These are phyloP conservation scores for Pluvialis apricaria DNA, from an alignment of 2,113 vertebrate genomes.

Conservation along the genomic window DNA sequence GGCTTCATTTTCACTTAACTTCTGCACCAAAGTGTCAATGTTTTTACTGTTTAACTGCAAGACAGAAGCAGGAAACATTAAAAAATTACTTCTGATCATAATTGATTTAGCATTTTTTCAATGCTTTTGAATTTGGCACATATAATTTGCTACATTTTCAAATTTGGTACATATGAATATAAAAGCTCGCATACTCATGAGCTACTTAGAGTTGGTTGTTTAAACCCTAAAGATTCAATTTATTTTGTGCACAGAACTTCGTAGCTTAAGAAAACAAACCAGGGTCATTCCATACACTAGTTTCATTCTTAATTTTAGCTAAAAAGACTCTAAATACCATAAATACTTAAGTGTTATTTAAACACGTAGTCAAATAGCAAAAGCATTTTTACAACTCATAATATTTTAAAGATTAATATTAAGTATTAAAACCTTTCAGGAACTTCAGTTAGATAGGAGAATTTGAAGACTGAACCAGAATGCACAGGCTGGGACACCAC, in stretches of 20 bases:
- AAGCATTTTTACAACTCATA: not conserved
- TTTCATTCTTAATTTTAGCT: not conserved
- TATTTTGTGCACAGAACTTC: not conserved
- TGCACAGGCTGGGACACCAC: not conserved
- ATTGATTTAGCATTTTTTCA: not conserved
- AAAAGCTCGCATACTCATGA: not conserved
- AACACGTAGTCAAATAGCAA: not conserved
- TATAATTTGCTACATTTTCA: not conserved
- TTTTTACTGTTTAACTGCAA: slow-evolving; percentile 54
- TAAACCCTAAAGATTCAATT: not conserved
- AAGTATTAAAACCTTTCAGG: not conserved
- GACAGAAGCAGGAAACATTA: not conserved
- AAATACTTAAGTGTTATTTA: not conserved
- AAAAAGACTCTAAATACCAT: not conserved
- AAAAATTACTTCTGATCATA: not conserved
- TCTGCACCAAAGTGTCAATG: slow-evolving; percentile 65
- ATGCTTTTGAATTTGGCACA: not conserved
- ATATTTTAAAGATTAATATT: not conserved
- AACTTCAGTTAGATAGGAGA: not conserved
- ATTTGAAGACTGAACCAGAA: not conserved
- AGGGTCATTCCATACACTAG: not conserved
- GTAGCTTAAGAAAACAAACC: not conserved
- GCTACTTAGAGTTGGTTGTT: not conserved
- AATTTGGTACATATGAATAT: not conserved
- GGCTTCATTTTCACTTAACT: slow-evolving; percentile 74